A percentile compares a stretch with the other conserved stretches of the same genome.
Conservation (phyloP, 1,140 invertebrate genomes). For the Araneus ventricosus region DNA sequence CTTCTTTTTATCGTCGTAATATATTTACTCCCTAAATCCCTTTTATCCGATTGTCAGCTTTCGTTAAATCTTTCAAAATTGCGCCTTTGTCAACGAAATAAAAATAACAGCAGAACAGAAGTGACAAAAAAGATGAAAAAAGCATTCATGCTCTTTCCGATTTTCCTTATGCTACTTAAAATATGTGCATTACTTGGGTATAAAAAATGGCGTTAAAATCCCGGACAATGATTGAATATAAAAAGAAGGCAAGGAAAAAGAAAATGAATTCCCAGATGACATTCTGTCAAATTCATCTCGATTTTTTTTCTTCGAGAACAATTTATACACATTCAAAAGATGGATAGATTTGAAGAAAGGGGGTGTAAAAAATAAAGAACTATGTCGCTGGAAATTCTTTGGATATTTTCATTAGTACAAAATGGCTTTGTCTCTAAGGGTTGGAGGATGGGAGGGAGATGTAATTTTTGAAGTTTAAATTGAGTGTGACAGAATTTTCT, state of each 20-base stretch:
- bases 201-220: background rate
- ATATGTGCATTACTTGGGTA: background rate
- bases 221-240: background rate
- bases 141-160: background rate
- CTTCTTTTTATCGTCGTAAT: background rate
- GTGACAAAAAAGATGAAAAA: background rate
- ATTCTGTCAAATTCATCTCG: conserved; percentile 27
- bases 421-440: background rate
- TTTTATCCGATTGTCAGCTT: conserved; percentile 19
- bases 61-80: background rate
- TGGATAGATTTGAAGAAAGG: background rate
- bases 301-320: background rate
- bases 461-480: conserved; percentile 36
- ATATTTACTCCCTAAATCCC: conserved; percentile 3
- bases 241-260: background rate
- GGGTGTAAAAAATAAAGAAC: background rate
- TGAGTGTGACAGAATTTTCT: conserved; percentile 48
- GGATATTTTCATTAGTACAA: conserved; percentile 21
- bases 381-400: background rate
- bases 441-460: background rate
- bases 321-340: conserved; percentile 11
- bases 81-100: background rate
- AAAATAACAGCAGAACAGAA: background rate
- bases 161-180: background rate
- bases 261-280: conserved; percentile 4